phyloP scores from a whole-genome alignment of 2,113 vertebrate species.

The Mormyrus lacerda region DNA sequence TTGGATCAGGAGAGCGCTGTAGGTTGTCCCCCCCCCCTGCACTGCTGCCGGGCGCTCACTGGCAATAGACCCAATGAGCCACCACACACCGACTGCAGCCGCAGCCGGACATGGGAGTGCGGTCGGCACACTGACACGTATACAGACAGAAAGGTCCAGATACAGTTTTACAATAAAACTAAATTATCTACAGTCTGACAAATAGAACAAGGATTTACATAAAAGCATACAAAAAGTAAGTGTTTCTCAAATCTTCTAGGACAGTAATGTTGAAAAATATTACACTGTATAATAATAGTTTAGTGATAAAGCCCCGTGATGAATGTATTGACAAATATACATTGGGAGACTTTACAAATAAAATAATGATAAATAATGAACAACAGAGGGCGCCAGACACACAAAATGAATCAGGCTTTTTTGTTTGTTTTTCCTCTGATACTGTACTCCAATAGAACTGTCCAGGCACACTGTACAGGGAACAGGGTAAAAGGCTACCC shows the following conservation, averaged over 20 bases:
- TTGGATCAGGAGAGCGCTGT: not conserved
- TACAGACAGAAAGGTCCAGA: constrained; percentile 15
- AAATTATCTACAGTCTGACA: not conserved
- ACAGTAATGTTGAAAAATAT: not conserved
- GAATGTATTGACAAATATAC: not conserved
- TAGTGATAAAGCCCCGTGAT: constrained; percentile 17
- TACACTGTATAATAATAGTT: constrained; percentile 19
- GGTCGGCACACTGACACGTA: constrained; percentile 43
- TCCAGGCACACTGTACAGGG: constrained; percentile 20
- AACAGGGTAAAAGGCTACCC: constrained; percentile 26
- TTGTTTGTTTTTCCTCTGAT: not conserved
- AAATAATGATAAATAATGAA: constrained; percentile 19
- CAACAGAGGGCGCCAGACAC: constrained; percentile 18
- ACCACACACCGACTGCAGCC: not conserved
- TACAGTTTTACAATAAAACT: not conserved
- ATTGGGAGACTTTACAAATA: not conserved
- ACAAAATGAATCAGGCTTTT: not conserved
- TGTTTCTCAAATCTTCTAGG: not conserved
- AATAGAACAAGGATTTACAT: not conserved
- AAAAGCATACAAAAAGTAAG: not conserved
- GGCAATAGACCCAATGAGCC: no score
- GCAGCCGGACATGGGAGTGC: constrained; percentile 30
- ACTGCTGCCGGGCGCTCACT: not conserved
- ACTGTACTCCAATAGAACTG: constrained; percentile 24
- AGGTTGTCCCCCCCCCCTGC: not conserved